Percentiles rank a stretch among this genome's conserved stretches.
Evolutionary conservation across 1,140 invertebrate species (phyloP).

Genomic region (Drosophila grimshawi): DNA sequence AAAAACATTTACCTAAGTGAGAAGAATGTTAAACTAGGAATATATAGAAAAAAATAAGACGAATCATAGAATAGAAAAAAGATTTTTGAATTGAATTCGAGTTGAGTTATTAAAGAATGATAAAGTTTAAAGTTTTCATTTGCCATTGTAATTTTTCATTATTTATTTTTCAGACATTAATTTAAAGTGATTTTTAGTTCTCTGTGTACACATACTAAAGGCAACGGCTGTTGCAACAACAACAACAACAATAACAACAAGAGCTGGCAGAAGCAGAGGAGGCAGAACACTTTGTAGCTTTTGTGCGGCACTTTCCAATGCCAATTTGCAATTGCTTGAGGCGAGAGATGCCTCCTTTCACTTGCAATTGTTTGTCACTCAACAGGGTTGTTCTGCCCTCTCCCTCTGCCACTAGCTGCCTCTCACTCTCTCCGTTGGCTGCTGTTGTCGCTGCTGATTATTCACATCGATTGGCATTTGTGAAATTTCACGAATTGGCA

Average conservation of each 20-base stretch:
- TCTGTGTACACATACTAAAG: neutral
- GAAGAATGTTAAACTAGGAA: no score
- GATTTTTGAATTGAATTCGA: no score
- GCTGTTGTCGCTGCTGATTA: slow-evolving; percentile 74
- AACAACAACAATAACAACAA: slow-evolving; percentile 21
- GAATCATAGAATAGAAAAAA: no score
- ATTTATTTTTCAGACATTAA: no score
- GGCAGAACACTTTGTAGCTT: neutral
- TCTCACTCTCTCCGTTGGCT: neutral
- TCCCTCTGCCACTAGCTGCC: neutral
- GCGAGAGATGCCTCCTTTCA: slow-evolving; percentile 49
- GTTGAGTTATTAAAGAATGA: no score
- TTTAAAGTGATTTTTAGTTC: no score
- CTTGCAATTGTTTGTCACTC: slow-evolving; percentile 80
- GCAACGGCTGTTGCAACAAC: slow-evolving; percentile 42
- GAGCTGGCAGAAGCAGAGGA: neutral
- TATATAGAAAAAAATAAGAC: no score
- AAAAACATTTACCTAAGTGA: no score
- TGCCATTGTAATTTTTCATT: no score
- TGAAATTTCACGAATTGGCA: slow-evolving; percentile 82
- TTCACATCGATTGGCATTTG: slow-evolving; percentile 82
- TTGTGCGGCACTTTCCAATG: neutral
- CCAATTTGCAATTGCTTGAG: neutral
- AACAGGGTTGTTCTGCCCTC: slow-evolving; percentile 67
- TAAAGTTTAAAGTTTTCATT: no score